These are phyloP conservation scores for Acanthornis magna DNA, from an alignment of 2,797 vertebrate genomes.

Conservation along the genomic window DNA sequence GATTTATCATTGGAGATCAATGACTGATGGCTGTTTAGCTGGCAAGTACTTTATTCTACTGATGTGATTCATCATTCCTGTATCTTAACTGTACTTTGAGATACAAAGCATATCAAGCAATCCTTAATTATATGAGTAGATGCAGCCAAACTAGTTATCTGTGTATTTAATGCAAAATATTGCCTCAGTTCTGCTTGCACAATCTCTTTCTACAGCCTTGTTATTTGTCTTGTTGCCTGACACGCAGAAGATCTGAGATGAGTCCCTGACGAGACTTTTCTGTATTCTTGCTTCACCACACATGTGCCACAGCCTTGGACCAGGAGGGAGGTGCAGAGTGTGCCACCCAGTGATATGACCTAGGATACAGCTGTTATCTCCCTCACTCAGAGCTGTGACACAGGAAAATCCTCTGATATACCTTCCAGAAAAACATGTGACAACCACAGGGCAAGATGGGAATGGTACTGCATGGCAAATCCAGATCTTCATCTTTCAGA, in stretches of 20 bases:
- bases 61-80: not conserved
- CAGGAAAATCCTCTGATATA: not conserved
- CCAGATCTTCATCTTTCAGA: not conserved
- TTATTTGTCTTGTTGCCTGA: conserved; percentile 1
- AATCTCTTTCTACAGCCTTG: not conserved
- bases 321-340: not conserved
- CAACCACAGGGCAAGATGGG: not conserved
- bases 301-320: not conserved
- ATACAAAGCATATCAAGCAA: conserved; percentile 20
- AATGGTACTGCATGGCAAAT: not conserved
- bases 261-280: not conserved
- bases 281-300: not conserved
- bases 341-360: not conserved
- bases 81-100: conserved; percentile 1
- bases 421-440: not conserved
- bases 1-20: not conserved
- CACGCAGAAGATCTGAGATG: not conserved
- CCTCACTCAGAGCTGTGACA: not conserved
- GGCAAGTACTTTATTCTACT: not conserved
- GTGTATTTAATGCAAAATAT: conserved; percentile 31
- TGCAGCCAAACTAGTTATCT: conserved; percentile 13
- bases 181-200: conserved; percentile 33
- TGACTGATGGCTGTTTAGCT: not conserved
- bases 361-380: not conserved
- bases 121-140: not conserved